Base-by-base conservation (phyloP, 2,797 vertebrate species). In the Carapus acus region DNA sequence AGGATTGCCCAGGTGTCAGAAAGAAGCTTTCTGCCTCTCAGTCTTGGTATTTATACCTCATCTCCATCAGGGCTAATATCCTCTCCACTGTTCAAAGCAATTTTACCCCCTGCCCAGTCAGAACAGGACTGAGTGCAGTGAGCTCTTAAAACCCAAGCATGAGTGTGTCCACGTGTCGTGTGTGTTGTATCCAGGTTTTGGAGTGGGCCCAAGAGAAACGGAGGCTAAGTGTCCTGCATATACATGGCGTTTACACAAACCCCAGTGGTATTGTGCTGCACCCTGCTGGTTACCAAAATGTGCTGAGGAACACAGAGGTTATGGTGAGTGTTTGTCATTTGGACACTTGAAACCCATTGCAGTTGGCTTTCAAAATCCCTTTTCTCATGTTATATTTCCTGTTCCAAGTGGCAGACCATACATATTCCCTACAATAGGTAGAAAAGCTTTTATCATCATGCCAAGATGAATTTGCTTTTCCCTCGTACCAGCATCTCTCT, bases 201-300 rank as follows among this genome's bases (percentile, higher is more conserved):
- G 94, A 98, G 83, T 97, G 95, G 95, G 95, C 95, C 1, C 95
- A 97, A 52, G 94, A 93, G 79, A 98, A 96, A 80, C 88, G 93
- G 71, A 86, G 89, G 71, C 85, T 97, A 31, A 96, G 95, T 7
- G 92, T 98, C 20, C 78, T 98, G 43, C 95, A 97, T 53, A 97
- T 97, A 79, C 95, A 98, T 0, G 94, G 94, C 0, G 94, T 97
- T 43, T 98, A 98, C 82, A 98, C 95, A 50, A 98, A 97, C 78
- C 95, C 95, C 44, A 91, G 94, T 1, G 94, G 95, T 24, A 97
- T 97, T 1, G 94, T 97, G 14, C 91, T 98, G 52, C 94, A 97
- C 80, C 94, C 93, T 1, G 94, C 94, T 2, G 93, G 94, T 2
- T 98, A 96, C 78, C 94, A 97, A 87, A 97, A 95, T 3, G 93